Evolutionary conservation across 2,888 invertebrate species (phyloP), one percentile per base, ranked within the genome.

Genomic region (Synergus laeviventris): DNA sequence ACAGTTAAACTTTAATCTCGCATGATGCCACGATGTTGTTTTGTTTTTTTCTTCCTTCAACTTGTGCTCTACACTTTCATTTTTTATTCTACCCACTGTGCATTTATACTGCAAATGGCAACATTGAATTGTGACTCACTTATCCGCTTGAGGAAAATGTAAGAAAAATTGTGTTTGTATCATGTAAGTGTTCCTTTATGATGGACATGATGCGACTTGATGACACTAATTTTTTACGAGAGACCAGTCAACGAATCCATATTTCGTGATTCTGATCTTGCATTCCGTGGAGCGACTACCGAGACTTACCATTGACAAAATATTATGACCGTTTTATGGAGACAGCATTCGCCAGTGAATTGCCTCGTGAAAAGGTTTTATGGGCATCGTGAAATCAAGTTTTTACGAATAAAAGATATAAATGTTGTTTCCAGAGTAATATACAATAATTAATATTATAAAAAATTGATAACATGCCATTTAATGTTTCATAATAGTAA

Each of bases 321-420:
- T 80, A 76, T 80, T 77, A 81, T 77, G 76, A 81, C 56, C 42
- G 74, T 81, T 81, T 78, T 80, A 80, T 78, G 56, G 70, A 45
- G 60, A 59, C 49, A 62, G 42, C 74, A 76, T n/a, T 75, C 62
- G 21, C 16, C 75, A 75, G 12, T 76, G 77, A 82, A 79, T 78
- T 74, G 76, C 64, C 73, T 73, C 60, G 39, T 73, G 75, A 78
- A 77, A 73, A 74, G 59, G 59, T 24, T 74, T 74, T 77, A 75
- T 78, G 74, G 64, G 66, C 62, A 73, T 42, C 42, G 38, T 49
- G 16, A 70, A 70, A 70, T 70, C 18, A 9, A 54, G 66, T 39
- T 16, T 24, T 45, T 54, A 54, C n/a, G 42, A 45, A 66, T 42
- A 66, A 66, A 45, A 24, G 21, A 24, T 66, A n/a, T 5, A 31